A percentile compares a stretch with the other conserved stretches of the same genome.
Evolutionary conservation across 2,113 vertebrate genomes (phyloP).

Genomic region (Poecile atricapillus): DNA sequence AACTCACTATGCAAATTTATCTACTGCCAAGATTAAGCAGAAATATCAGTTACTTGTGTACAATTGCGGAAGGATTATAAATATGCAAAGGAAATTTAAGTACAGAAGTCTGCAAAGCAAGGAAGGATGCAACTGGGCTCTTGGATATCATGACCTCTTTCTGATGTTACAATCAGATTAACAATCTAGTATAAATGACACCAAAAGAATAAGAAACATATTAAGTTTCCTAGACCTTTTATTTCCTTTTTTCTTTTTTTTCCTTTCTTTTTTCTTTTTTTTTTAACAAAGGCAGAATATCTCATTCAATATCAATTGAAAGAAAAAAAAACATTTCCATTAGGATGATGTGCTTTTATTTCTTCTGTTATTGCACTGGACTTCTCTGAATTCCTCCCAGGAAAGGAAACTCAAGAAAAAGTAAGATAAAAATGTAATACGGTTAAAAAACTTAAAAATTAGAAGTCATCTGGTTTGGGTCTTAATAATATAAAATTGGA

Average conservation of each 20-base stretch:
- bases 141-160: not conserved
- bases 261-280: not conserved
- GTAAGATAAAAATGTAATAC: not conserved
- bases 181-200: not conserved
- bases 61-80: not conserved
- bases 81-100: not conserved
- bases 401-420: not conserved
- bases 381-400: not conserved
- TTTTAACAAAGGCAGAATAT: not conserved
- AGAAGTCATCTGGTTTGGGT: not conserved
- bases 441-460: not conserved
- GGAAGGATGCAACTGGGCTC: not conserved
- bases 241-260: accelerated
- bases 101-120: not conserved
- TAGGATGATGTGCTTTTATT: not conserved
- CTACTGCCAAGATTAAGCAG: not conserved
- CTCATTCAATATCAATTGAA: not conserved
- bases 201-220: not conserved
- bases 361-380: not conserved
- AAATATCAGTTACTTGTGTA: not conserved
- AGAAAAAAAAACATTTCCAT: not conserved
- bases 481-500: not conserved
- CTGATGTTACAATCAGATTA: not conserved
- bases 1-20: not conserved
- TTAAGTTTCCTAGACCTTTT: not conserved